Conservation (phyloP, 2,113 vertebrate genomes). For the Brachypteracias leptosomus region DNA sequence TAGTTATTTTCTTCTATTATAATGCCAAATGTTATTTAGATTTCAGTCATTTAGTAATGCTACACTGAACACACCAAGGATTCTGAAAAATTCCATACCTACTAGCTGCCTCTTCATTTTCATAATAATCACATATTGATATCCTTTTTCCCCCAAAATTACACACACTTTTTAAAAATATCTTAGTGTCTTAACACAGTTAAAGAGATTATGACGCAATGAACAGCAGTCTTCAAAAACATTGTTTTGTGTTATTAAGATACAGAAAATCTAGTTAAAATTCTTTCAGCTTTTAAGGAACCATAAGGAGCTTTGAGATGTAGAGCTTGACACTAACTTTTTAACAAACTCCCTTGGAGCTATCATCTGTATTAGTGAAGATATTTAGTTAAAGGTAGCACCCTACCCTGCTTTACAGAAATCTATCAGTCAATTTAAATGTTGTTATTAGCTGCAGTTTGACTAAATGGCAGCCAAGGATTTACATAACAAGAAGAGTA, state of each 20-base stretch:
- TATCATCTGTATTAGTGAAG: conserved; percentile 70
- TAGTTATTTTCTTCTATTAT: conserved; percentile 77
- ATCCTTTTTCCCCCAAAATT: conserved; percentile 69
- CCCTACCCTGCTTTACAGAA: conserved; percentile 52
- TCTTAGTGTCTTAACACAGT: conserved; percentile 68
- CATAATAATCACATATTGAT: conserved; percentile 74
- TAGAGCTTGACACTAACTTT: conserved; percentile 72
- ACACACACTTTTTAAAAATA: conserved; percentile 68
- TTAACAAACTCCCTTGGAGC: conserved; percentile 65
- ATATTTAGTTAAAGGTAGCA: conserved; percentile 72
- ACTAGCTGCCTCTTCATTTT: conserved; percentile 74
- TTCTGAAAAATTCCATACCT: conserved; percentile 76
- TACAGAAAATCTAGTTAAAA: conserved; percentile 76
- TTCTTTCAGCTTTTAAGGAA: conserved; percentile 73
- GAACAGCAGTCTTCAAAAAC: conserved; percentile 75
- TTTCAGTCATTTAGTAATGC: conserved; percentile 81
- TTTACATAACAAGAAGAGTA: conserved; percentile 64
- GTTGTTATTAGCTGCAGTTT: conserved; percentile 55
- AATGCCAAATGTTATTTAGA: conserved; percentile 83
- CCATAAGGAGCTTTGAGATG: conserved; percentile 76
- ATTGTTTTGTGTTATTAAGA: conserved; percentile 66
- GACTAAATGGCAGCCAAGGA: conserved; percentile 63
- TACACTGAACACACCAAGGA: conserved; percentile 76
- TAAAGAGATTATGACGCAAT: conserved; percentile 76
- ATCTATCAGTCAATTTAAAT: conserved; percentile 55